These are phyloP conservation scores for Clarias batrachus DNA, from an alignment of 2,113 vertebrate genomes.

Conservation along the genomic window DNA sequence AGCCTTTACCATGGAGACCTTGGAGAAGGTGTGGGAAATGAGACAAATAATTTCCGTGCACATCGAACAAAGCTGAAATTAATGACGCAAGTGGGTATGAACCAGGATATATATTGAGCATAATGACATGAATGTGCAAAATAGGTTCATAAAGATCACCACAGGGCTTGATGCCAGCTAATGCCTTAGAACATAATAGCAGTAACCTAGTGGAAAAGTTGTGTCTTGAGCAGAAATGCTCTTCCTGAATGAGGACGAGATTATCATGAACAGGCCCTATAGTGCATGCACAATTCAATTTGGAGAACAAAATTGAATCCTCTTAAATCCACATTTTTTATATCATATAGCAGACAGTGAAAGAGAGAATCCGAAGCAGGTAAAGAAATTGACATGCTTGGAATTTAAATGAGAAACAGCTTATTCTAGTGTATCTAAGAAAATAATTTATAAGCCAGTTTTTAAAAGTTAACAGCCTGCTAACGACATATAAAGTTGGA, in stretches of 20 bases:
- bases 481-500: neutral
- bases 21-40: neutral
- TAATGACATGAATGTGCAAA: neutral
- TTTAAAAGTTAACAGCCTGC: neutral
- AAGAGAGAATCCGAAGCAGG: neutral
- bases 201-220: neutral
- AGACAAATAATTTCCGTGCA: neutral
- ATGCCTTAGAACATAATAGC: neutral
- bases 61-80: neutral
- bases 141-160: neutral
- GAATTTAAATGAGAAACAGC: neutral
- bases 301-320: neutral
- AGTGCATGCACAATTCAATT: neutral
- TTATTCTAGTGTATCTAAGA: neutral
- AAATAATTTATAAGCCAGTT: neutral
- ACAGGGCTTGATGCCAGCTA: neutral
- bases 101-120: neutral
- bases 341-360: neutral
- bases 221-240: neutral
- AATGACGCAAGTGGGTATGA: constrained; percentile 2
- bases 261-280: neutral
- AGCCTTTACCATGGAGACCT: neutral
- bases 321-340: neutral
- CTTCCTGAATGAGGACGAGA: neutral
- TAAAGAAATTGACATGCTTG: neutral